Base-by-base conservation (phyloP, 2,113 vertebrate species). In the Callaeas wilsoni region DNA sequence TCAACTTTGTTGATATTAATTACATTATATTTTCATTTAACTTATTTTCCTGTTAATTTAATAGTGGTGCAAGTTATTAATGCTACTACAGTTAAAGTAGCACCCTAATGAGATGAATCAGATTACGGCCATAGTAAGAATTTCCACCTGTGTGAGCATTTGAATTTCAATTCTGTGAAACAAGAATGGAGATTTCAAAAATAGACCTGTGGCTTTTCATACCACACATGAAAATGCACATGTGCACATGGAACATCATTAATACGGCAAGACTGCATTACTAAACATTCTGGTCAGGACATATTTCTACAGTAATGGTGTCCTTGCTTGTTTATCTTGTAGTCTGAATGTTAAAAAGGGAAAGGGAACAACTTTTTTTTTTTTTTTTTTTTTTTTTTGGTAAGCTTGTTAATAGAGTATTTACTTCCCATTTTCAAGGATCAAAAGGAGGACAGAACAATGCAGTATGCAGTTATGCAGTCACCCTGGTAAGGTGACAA, bases 41-140 rank as follows among this genome's bases (percentile, higher is more conserved):
- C 76, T 92, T 76, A 29, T 22, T 80, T 87, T 87, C 84, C 44
- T 52, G 68, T 63, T 95, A 94, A 94, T 94, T 93, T 87, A 87
- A 68, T 90, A 90, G 67, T n/a, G 50, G 27, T 33, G 20, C 25
- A 44, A 76, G 67, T 22, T 71, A 79, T 53, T 60, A 86, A 75
- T 42, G 39, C 52, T 70, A n/a, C 82, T 86, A 62, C 19, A 65
- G 39, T 52, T 62, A 81, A 93, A 76, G 75, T 74, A 90, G 12
- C 46, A 29, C 37, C 30, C n/a, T 93, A 95, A 89, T 80, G 80
- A 93, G 21, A 68, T 83, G 7, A 84, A 93, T 92, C 82, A 71
- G 60, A 87, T 92, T 87, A 42, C n/a, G 27, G 22, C 44, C 30
- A 33, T 64, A 86, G 71, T 68, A 63, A 37, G 68, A 89, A 89